A percentile compares a stretch with the other conserved stretches of the same genome.
Evolutionary conservation across 2,797 vertebrate species (phyloP).

Genomic region (Phrynocephalus guinanensis): DNA sequence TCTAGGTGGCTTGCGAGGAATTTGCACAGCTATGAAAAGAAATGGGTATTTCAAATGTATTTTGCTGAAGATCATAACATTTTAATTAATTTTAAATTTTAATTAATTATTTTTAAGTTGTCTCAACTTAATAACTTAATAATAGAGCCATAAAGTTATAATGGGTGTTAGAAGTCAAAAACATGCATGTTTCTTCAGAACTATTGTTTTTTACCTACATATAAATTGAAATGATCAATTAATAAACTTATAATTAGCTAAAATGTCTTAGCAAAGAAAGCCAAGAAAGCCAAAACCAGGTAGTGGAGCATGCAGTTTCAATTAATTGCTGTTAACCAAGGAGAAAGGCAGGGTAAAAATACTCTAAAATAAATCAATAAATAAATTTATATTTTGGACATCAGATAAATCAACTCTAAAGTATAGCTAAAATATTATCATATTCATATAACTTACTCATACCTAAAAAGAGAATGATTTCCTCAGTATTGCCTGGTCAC

Average conservation of each 20-base stretch:
- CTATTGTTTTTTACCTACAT: neutral
- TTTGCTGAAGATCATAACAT: neutral
- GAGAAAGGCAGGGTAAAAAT: no score
- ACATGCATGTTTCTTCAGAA: neutral
- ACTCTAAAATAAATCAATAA: no score
- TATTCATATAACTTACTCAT: no score
- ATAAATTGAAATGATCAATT: neutral
- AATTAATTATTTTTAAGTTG: neutral
- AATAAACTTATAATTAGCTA: no score
- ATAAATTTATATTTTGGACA: no score
- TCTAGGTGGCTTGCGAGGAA: constrained; percentile 85
- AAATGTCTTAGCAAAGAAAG: no score
- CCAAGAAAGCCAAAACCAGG: neutral
- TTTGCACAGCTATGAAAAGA: constrained; percentile 76
- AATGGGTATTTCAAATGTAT: constrained; percentile 33
- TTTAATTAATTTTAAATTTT: neutral
- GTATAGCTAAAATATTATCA: no score
- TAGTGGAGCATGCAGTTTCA: neutral
- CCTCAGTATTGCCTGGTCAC: no score
- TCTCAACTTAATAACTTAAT: neutral
- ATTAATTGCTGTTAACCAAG: neutral
- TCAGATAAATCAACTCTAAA: no score
- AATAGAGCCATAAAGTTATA: neutral
- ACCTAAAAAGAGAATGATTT: no score
- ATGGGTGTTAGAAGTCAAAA: neutral